Conservation (phyloP, 2,797 vertebrate species). For the Meda fulgida region DNA sequence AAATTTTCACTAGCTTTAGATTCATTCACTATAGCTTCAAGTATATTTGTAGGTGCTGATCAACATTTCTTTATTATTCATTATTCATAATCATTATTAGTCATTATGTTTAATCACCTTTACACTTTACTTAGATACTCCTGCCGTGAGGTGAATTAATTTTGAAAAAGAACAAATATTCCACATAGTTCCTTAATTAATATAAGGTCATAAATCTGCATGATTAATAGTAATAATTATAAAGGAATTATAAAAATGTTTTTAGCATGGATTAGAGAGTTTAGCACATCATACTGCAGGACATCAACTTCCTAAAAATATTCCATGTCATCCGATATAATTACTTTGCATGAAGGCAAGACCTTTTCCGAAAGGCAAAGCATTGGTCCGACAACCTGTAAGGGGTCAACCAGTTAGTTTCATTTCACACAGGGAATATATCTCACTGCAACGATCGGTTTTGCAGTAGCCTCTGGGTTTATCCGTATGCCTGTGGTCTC, state of each 20-base stretch:
- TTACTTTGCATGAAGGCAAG: not conserved
- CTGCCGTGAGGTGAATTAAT: not conserved
- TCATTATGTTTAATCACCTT: not conserved
- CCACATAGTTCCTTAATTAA: not conserved
- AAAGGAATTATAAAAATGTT: not conserved
- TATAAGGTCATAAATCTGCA: not conserved
- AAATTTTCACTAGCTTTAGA: not conserved
- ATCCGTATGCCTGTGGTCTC: slow-evolving; percentile 7
- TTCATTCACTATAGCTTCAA: too few relatives aligned
- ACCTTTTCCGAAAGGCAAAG: slow-evolving; percentile 2
- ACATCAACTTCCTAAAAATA: not conserved
- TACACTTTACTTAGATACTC: not conserved
- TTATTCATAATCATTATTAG: too few relatives aligned
- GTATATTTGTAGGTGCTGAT: not conserved
- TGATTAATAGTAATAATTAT: not conserved
- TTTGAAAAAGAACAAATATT: not conserved
- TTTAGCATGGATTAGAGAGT: not conserved
- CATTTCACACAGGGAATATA: not conserved
- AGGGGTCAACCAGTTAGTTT: not conserved
- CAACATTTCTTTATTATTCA: not conserved
- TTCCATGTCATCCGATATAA: not conserved
- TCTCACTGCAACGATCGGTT: not conserved
- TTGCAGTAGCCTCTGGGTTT: slow-evolving; percentile 6
- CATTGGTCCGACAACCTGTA: not conserved
- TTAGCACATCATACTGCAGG: not conserved